A percentile compares a stretch with the other conserved stretches of the same genome.
Conservation (phyloP, 2,113 vertebrate genomes). For the Siniperca chuatsi region DNA sequence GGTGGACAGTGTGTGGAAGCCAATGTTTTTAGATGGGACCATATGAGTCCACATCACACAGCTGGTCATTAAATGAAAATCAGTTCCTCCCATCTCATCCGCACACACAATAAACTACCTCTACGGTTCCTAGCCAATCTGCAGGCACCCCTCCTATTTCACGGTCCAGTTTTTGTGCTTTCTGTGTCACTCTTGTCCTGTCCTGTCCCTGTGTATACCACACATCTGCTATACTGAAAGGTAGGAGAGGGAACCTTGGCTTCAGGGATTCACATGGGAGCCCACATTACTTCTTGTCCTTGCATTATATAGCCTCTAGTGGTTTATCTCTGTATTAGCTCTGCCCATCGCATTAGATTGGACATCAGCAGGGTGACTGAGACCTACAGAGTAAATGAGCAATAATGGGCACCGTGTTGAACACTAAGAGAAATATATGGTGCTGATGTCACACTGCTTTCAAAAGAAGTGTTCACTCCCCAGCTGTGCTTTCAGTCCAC, state of each 20-base stretch:
- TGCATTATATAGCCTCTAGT: slow-evolving; percentile 44
- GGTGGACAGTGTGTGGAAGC: slow-evolving; percentile 25
- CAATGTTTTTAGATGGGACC: slow-evolving; percentile 62
- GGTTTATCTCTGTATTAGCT: slow-evolving; percentile 50
- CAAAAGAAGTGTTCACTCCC: slow-evolving; percentile 47
- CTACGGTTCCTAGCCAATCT: slow-evolving; percentile 42
- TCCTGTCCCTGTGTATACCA: slow-evolving; percentile 54
- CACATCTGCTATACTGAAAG: slow-evolving; percentile 64
- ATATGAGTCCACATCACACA: slow-evolving; percentile 62
- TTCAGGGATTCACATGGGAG: slow-evolving; percentile 64
- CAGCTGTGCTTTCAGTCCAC: slow-evolving; percentile 45
- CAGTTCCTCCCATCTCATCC: slow-evolving; percentile 58
- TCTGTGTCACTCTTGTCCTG: slow-evolving; percentile 52
- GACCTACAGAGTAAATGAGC: slow-evolving; percentile 49
- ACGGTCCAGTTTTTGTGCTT: slow-evolving; percentile 68
- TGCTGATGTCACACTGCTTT: slow-evolving; percentile 9
- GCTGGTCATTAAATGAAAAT: slow-evolving; percentile 75
- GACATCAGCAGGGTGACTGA: slow-evolving; percentile 53
- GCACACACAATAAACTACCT: slow-evolving; percentile 64
- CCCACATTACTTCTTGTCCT: slow-evolving; percentile 45
- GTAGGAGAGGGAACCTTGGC: slow-evolving; percentile 63
- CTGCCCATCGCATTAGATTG: slow-evolving; percentile 48
- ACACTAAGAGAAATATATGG: slow-evolving; percentile 22
- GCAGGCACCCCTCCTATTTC: slow-evolving; percentile 58
- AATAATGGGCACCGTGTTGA: slow-evolving; percentile 30